Conservation (phyloP, 2,888 invertebrate species). For the Poecilus cupreus region DNA sequence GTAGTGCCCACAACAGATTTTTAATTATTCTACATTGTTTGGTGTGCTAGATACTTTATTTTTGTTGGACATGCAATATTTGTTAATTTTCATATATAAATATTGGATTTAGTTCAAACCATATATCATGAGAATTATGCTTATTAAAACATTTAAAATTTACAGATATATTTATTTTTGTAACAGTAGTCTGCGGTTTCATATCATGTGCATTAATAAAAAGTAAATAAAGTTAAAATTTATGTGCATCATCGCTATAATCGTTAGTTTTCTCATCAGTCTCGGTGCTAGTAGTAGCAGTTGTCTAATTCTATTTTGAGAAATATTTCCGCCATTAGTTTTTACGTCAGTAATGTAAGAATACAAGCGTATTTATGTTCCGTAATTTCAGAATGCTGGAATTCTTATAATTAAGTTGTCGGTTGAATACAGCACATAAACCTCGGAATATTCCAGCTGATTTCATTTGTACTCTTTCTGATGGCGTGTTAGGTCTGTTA, state of each 20-base stretch:
- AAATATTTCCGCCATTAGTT: slow-evolving; percentile 6
- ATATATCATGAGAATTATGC: no score
- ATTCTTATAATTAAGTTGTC: slow-evolving; percentile 29
- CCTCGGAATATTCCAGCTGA: slow-evolving; percentile 13
- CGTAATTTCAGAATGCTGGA: slow-evolving; percentile 15
- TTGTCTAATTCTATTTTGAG: background rate
- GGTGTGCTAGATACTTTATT: no score
- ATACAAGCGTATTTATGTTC: slow-evolving; percentile 12
- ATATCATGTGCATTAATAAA: no score
- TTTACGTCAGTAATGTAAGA: background rate
- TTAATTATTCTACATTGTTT: no score
- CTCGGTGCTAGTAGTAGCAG: background rate
- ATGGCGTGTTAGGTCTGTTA: slow-evolving; percentile 12
- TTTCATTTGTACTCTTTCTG: slow-evolving; percentile 38
- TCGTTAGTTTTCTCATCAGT: background rate
- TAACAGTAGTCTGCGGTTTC: no score
- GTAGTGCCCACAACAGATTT: no score
- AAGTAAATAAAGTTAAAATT: no score
- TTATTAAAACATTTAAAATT: no score
- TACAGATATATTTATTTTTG: no score
- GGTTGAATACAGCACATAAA: slow-evolving; percentile 18
- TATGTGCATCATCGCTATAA: background rate
- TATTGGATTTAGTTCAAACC: no score
- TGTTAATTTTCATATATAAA: no score
- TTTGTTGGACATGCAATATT: no score